Evolutionary conservation across 2,888 invertebrate species (phyloP).

Genomic region (Aquatica leii): DNA sequence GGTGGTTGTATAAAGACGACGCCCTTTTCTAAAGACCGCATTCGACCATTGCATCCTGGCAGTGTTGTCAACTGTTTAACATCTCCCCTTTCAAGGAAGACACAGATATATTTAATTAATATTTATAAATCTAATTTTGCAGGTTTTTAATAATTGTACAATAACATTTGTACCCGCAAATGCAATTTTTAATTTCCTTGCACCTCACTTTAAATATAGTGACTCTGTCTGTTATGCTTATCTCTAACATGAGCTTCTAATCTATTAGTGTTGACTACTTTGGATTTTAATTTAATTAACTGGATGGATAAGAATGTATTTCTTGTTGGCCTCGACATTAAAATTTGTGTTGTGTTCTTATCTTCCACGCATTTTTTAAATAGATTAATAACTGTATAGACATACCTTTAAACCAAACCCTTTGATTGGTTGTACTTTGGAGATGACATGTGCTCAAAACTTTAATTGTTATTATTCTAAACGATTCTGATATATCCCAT

Average conservation of each 20-base stretch:
- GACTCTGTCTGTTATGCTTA: neutral
- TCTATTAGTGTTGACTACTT: neutral
- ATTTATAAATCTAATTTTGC: too few species aligned
- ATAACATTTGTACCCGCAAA: neutral
- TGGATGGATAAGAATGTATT: neutral
- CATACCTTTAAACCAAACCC: conserved; percentile 1
- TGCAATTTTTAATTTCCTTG: neutral
- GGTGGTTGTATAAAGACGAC: too few species aligned
- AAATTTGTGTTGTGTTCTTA: conserved; percentile 1
- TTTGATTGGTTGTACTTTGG: neutral
- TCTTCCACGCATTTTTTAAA: conserved; percentile 15
- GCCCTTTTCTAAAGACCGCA: too few species aligned
- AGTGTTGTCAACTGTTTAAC: too few species aligned
- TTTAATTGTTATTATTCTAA: neutral
- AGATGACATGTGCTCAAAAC: neutral
- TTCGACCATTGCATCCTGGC: too few species aligned
- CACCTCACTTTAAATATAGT: neutral
- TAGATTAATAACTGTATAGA: neutral
- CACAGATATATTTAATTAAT: too few species aligned
- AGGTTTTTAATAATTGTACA: neutral
- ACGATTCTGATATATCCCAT: neutral
- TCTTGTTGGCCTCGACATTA: conserved; percentile 11
- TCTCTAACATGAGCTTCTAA: neutral
- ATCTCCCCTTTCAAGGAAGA: too few species aligned
- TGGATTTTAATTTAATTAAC: neutral